These are phyloP conservation scores for Anguilla marmorata DNA, from an alignment of 2,797 vertebrate genomes.

Conservation along the genomic window DNA sequence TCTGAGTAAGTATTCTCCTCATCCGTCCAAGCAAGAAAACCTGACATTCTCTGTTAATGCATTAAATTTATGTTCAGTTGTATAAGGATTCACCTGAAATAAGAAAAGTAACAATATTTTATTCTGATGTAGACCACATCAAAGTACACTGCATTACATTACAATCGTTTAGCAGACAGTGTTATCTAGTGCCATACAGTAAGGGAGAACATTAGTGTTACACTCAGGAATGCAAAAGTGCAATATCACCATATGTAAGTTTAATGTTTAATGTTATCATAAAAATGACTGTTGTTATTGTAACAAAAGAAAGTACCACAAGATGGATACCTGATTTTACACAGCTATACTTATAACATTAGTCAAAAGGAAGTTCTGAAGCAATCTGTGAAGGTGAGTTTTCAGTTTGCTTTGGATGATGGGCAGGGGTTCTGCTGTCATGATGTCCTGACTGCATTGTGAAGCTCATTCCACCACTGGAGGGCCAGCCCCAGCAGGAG, in stretches of 20 bases:
- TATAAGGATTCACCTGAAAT: not conserved
- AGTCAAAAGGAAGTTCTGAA: not conserved
- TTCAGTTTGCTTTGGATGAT: too few species aligned
- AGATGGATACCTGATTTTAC: too few species aligned
- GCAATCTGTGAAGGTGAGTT: not conserved
- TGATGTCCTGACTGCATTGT: not conserved
- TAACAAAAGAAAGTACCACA: too few species aligned
- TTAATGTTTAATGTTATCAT: too few species aligned
- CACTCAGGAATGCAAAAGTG: too few species aligned
- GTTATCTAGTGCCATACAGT: too few species aligned
- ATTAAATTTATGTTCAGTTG: not conserved
- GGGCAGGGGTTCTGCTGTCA: not conserved
- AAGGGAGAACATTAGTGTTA: too few species aligned
- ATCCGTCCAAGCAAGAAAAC: not conserved
- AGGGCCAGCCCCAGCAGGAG: not conserved
- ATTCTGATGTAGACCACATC: not conserved
- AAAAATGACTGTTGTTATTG: too few species aligned
- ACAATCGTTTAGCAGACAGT: too few species aligned
- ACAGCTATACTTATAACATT: too few species aligned
- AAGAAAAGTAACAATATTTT: not conserved
- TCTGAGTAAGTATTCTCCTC: not conserved
- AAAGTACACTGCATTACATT: not conserved
- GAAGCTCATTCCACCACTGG: not conserved
- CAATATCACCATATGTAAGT: too few species aligned
- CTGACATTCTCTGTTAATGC: not conserved